Evolutionary conservation across 2,797 vertebrate species (phyloP), one percentile per base, ranked within the genome.

Genomic region (Sebastes hubbsi): DNA sequence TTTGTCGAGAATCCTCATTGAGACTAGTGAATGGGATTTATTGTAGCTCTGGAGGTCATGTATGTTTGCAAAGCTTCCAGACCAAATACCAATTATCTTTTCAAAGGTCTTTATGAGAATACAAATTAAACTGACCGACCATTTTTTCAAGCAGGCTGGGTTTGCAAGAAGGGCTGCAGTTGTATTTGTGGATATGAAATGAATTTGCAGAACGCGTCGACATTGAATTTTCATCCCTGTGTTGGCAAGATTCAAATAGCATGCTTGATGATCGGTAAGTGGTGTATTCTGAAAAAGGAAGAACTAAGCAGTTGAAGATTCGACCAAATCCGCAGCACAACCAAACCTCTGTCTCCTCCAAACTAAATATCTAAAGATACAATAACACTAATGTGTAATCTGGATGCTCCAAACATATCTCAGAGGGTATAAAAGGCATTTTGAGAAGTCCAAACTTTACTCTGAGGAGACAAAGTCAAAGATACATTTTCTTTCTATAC

Each of bases 221-320:
- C 9, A 46, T 2, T 58, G 8, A 52, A 29, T n/a, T 69, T 12
- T 32, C 27, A 5, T 25, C 6, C 7, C 4, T 6, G 8, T 25
- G 56, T 30, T 49, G 20, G 36, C 65, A 13, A 16, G n/a, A 32
- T 80, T 84, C 59, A 82, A 59, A 71, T 20, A 64, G 73, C 56
- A 74, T 79, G 12, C 8, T 38, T 58, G 30, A 84, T 77, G 6
- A 81, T 72, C 30, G 7, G 11, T 52, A 11, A 74, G 5, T 29
- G 30, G 72, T 78, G 18, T 46, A 75, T 66, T 24, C 38, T 65
- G 29, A 12, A 74, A 71, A 63, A 18, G 16, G 16, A 52, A 75
- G 46, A 59, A 55, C 30, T 60, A 14, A 10, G 32, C 20, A 34
- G 52, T n/a, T n/a, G 49, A 52, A 52, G 6, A 8, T 8, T 52